Evolutionary conservation across 2,797 vertebrate species (phyloP).

Genomic region (Cetoscarus ocellatus): DNA sequence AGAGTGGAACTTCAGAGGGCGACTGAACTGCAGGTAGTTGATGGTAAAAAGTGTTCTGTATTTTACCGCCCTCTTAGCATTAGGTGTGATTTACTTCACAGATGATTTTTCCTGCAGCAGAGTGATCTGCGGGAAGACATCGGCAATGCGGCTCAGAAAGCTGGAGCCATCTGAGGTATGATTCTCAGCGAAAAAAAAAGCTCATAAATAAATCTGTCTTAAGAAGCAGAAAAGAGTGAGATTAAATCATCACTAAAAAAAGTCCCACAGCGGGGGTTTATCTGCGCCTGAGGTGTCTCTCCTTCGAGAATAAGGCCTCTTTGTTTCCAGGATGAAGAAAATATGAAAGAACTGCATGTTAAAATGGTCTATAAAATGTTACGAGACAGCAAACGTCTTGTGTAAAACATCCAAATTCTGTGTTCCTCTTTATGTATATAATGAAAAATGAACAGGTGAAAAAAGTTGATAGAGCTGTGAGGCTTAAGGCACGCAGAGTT

Average conservation of each 20-base stretch:
- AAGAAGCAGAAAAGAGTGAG: constrained; percentile 35
- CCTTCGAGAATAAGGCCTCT: not conserved
- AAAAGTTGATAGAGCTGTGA: constrained; percentile 19
- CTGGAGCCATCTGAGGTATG: constrained; percentile 14
- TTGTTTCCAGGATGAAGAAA: constrained; percentile 4
- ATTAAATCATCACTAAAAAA: constrained; percentile 48
- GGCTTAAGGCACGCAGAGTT: constrained; percentile 33
- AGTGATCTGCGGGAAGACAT: constrained; percentile 18
- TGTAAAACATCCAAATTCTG: not conserved
- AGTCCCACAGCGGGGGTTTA: not conserved
- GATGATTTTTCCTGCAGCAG: constrained; percentile 1
- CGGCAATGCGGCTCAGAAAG: constrained; percentile 13
- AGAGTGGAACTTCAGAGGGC: not conserved
- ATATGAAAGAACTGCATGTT: not conserved
- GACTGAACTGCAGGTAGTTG: not conserved
- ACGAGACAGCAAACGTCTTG: constrained; percentile 1
- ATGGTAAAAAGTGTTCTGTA: not conserved
- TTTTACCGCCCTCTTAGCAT: too few relatives aligned
- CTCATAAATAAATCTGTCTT: constrained; percentile 49
- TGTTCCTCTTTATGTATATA: not conserved
- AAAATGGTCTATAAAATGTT: constrained; percentile 5
- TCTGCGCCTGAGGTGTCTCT: constrained; percentile 12
- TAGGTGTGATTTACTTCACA: constrained; percentile 13
- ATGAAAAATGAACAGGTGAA: constrained; percentile 9
- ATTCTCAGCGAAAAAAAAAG: constrained; percentile 22